Conservation (phyloP, 1,140 invertebrate species). For the Muscidifurax raptorellus region DNA sequence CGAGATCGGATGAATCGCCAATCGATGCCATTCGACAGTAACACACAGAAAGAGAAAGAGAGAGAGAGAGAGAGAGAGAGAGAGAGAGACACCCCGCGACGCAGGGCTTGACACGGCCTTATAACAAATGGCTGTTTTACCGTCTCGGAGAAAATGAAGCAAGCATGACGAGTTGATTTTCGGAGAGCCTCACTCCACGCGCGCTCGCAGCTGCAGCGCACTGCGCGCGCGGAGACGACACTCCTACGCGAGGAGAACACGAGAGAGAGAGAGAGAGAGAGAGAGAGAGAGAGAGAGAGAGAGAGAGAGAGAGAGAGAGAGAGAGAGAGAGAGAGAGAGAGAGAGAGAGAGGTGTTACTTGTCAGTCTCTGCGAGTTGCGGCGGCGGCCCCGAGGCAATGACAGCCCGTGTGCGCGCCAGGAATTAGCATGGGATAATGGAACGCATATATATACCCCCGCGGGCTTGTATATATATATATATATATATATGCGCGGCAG, state of each 20-base stretch:
- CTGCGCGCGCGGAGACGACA: slow-evolving; percentile 56
- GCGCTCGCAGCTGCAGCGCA: slow-evolving; percentile 22
- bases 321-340: slow-evolving; percentile 62
- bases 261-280: slow-evolving; percentile 62
- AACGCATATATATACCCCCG: slow-evolving; percentile 66
- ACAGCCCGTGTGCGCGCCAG: slow-evolving; percentile 68
- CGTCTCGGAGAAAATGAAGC: slow-evolving; percentile 75
- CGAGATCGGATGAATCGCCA: slow-evolving; percentile 73
- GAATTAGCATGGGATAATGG: slow-evolving; percentile 77
- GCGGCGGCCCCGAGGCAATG: slow-evolving; percentile 69
- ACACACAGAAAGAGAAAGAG: slow-evolving; percentile 15
- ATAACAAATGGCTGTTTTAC: slow-evolving; percentile 76
- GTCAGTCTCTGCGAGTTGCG: slow-evolving; percentile 64
- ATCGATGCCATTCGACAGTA: slow-evolving; percentile 70
- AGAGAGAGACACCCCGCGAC: slow-evolving; percentile 71
- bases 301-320: slow-evolving; percentile 69
- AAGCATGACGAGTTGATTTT: slow-evolving; percentile 76
- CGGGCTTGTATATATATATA: slow-evolving; percentile 61
- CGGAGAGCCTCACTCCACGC: slow-evolving; percentile 54
- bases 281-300: slow-evolving; percentile 69
- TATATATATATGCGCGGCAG: slow-evolving; percentile 58
- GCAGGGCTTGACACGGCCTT: slow-evolving; percentile 70
- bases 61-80: not conserved
- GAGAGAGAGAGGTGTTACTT: slow-evolving; percentile 73
- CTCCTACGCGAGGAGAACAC: slow-evolving; percentile 68